phyloP scores from a whole-genome alignment of 2,888 invertebrate genomes.

The Boloria euphrosyne region DNA sequence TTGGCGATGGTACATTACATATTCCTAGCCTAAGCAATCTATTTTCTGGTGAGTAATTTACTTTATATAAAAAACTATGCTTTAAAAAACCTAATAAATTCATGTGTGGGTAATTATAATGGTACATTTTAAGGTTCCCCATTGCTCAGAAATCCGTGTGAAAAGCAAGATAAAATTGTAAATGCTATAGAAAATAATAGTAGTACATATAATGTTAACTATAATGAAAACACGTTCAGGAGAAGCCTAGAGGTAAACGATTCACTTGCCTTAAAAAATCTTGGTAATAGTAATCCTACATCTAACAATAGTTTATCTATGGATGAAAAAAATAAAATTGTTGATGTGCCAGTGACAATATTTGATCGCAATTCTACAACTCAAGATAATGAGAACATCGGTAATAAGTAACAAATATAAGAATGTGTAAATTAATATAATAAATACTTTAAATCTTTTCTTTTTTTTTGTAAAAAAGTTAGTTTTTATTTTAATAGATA shows the following conservation, averaged over 20 bases:
- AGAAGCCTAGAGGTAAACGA: conserved; percentile 15
- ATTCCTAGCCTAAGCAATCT: conserved; percentile 60
- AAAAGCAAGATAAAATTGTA: conserved; percentile 21
- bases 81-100: not conserved
- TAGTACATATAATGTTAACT: not conserved
- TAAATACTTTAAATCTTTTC: not conserved
- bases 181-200: conserved; percentile 15
- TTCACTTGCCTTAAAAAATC: not conserved
- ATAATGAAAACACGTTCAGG: conserved; percentile 10
- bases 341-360: not conserved
- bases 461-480: too few relatives aligned
- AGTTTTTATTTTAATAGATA: too few relatives aligned
- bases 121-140: conserved; percentile 22
- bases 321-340: not conserved
- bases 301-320: not conserved
- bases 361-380: not conserved
- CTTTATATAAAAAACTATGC: not conserved
- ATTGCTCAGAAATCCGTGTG: conserved; percentile 20
- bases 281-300: not conserved
- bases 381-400: not conserved
- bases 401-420: not conserved
- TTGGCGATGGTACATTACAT: conserved; percentile 52
- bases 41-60: conserved; percentile 56
- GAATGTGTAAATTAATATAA: not conserved
- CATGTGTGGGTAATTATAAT: too few relatives aligned